Percentiles rank a stretch among this genome's conserved stretches.
Evolutionary conservation across 2,888 invertebrate species (phyloP).

Genomic region (Synergus umbraculus): DNA sequence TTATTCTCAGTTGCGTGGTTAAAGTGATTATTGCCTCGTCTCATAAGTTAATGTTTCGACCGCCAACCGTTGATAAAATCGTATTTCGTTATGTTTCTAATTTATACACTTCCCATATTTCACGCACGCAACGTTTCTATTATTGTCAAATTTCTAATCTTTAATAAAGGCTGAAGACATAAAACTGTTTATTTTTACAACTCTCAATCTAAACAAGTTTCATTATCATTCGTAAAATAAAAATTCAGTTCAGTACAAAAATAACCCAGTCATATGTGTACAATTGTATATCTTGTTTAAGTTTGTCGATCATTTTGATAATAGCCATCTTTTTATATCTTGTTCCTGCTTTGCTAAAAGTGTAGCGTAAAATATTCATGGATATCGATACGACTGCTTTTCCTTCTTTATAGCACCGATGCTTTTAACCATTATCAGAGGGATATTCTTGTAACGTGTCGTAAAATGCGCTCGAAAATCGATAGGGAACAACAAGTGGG

Average conservation of each 20-base stretch:
- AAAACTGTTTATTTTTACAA: neutral
- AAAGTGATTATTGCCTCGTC: slow-evolving; percentile 34
- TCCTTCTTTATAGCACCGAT: slow-evolving; percentile 31
- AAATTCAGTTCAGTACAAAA: neutral
- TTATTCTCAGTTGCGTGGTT: slow-evolving; percentile 34
- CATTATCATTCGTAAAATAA: neutral
- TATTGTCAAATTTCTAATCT: neutral
- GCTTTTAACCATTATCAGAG: slow-evolving; percentile 11
- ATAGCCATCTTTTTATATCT: slow-evolving; percentile 32
- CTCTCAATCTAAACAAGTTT: neutral
- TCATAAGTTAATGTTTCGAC: slow-evolving; percentile 35
- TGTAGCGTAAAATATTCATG: slow-evolving; percentile 34
- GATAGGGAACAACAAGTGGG: slow-evolving; percentile 60
- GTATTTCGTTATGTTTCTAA: neutral
- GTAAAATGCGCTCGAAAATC: slow-evolving; percentile 52
- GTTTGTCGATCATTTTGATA: slow-evolving; percentile 23
- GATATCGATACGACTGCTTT: slow-evolving; percentile 37
- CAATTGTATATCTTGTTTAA: slow-evolving; percentile 12
- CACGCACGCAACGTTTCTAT: neutral
- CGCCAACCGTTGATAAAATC: slow-evolving; percentile 4
- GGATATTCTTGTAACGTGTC: slow-evolving; percentile 15
- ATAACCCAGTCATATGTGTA: neutral
- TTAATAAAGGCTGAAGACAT: neutral
- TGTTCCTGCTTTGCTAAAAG: slow-evolving; percentile 31
- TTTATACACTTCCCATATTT: neutral